Evolutionary conservation across 2,797 vertebrate species (phyloP), one percentile per base, ranked within the genome.

Genomic region (Smutsia temminckii): DNA sequence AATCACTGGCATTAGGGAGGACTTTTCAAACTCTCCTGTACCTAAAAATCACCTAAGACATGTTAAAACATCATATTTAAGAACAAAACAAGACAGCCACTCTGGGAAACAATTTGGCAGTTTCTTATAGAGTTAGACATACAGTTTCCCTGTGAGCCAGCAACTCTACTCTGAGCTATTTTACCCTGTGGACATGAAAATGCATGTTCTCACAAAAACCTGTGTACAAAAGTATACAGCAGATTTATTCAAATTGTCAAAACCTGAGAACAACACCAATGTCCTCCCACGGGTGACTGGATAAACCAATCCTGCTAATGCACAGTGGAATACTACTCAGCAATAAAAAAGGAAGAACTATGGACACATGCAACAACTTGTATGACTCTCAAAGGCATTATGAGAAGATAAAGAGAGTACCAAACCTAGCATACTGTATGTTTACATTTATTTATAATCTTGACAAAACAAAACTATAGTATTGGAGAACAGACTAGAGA

Each of bases 91-190:
- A 10, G 27, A 83, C 4, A 92, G 51, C 1, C 55, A 69, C 51
- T 64, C 11, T 81, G 34, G 51, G 80, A 93, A 94, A 74, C n/a
- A 74, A 88, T 69, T 75, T 80, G 20, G 9, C 13, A 51, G 12
- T 74, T 94, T 55, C 69, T 84, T 75, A 63, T 37, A 83, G 66
- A 90, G 34, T 91, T 85, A 95, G 49, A 51, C 21, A 79, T 59
- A 6, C 21, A 63, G n/a, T 79, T 83, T 79, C 59, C 5, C 21
- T 49, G 85, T 75, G 42, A 64, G 14, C 6, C 23, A 66, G 20
- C 4, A 34, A 84, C 32, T 8, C 6, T 3, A 74, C 25, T 46
- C 27, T 34, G 55, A 23, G 27, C 5, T 63, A 83, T 78, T 92
- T 46, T 81, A 71, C 13, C 11, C 6, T 57, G 17, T 40, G 8